Base-by-base conservation (phyloP, 2,888 invertebrate genomes). In the Alcis repandata region DNA sequence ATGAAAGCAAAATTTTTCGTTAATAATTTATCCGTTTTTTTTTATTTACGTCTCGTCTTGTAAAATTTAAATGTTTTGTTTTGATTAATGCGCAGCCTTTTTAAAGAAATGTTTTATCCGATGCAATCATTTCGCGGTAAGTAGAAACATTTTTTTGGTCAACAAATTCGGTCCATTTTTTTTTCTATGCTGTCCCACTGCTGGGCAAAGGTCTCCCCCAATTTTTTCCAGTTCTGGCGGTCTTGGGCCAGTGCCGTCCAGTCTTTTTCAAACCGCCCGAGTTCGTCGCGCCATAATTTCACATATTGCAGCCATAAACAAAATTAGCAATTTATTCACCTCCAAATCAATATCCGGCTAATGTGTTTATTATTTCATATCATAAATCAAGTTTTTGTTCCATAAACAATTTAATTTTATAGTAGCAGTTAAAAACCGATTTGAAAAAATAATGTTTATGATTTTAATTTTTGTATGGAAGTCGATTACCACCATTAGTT, bases 401-500 rank as follows among this genome's bases (percentile, higher is more conserved):
- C 78, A 63, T 70, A 78, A 78, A 77, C 75, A 79, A 80, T 83
- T 83, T 80, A 82, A 82, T 81, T 85, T 82, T 77, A 83, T 82
- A 75, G 76, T 70, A 79, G 74, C 77, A 70, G 78, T 78, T 79
- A 77, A 72, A 75, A 81, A 81, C 81, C 72, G 75, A 77, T 79
- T 76, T 71, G 76, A 77, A 75, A 83, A 80, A 77, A 71, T 69
- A 69, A 73, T 69, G 76, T 86, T 86, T 85, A 87, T 77, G 80
- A 85, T 84, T 82, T 75, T 73, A 78, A 85, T 84, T 86, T 87
- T 86, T 82, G 83, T 86, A 82, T 87, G 78, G 85, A 86, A 88
- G 87, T 85, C 82, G 79, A 89, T 90, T 87, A 86, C 83, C 68
- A 63, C 83, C 80, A 92, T 91, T 91, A 91, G 92, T 91, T 89